These are phyloP conservation scores for Brachionus koreanus DNA, from an alignment of 1,140 invertebrate species.

Conservation along the genomic window DNA sequence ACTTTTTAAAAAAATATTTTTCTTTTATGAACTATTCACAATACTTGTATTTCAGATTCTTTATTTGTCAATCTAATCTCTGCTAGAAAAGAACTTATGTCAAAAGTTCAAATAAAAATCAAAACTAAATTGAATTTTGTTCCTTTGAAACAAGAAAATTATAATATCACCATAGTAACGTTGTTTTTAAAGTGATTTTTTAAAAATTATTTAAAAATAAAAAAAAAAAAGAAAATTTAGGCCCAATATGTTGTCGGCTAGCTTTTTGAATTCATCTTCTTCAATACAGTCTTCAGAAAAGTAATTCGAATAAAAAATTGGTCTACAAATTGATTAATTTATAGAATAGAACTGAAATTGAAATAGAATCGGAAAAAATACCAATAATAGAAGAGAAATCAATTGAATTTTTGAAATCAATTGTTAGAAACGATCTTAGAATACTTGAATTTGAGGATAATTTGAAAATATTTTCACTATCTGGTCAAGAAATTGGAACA, in stretches of 20 bases:
- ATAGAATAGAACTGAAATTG: not conserved
- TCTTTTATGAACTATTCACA: too few species aligned
- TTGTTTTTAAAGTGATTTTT: not conserved
- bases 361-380: slow-evolving; percentile 46
- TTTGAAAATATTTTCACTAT: slow-evolving; percentile 55
- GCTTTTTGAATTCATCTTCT: not conserved
- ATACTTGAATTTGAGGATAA: slow-evolving; percentile 56
- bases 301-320: not conserved
- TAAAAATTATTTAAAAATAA: not conserved
- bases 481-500: slow-evolving; percentile 56
- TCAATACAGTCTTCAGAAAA: not conserved
- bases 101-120: not conserved
- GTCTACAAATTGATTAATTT: not conserved
- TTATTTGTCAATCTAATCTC: too few species aligned
- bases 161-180: not conserved
- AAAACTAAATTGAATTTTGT: not conserved
- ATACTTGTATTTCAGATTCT: too few species aligned
- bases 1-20: too few species aligned
- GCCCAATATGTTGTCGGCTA: not conserved
- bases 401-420: slow-evolving; percentile 48
- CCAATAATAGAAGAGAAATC: slow-evolving; percentile 48
- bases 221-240: not conserved
- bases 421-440: slow-evolving; percentile 51
- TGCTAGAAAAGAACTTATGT: too few species aligned
- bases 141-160: not conserved